Evolutionary conservation across 1,140 invertebrate species (phyloP), one percentile per base, ranked within the genome.

Genomic region (Pristionchus pacificus): DNA sequence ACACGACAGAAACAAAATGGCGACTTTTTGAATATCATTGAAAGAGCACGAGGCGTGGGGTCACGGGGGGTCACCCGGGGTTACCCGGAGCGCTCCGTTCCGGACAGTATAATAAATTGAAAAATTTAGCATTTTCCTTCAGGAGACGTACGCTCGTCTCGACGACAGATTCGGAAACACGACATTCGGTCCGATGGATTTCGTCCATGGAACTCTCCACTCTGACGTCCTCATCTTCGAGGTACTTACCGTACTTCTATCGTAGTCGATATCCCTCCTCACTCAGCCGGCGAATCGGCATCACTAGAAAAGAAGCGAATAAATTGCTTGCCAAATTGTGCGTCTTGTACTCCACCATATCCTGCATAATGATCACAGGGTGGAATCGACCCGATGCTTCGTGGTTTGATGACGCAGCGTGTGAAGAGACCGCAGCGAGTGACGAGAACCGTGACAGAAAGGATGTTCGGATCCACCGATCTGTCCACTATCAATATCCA

Each of bases 401-500:
- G 80, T 32, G 80, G 80, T 71, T 74, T 82, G 76, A 80, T 82
- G 73, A 66, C 70, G 2, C 77, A 77, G 28, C 78, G 78, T 24
- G 59, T 82, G 55, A 83, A 83, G 61, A 65, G 80, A 57, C 80
- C 80, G 2, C 80, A 82, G 65, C 72, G 80, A 28, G 63, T 82
- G 33, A 83, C 80, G 27, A 72, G 74, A 25, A 77, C 81, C 1
- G 71, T 82, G 28, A 83, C 80, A 1, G 80, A 82, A 63, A 78
- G 82, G 60, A 83, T 84, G 83, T 83, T 83, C 71, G 83, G 81
- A n/a, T 84, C 79, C 13, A 81, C 84, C 29, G 84, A 85, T 77
- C 58, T 85, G 6, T 81, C 81, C 1, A 82, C 84, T n/a, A 85
- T 85, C 29, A 86, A 86, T 64, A 85, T 86, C 31, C 67, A 69